Percentiles rank a stretch among this genome's conserved stretches.
phyloP scores from a whole-genome alignment of 2,797 vertebrate species.

The Delichon dasypus region DNA sequence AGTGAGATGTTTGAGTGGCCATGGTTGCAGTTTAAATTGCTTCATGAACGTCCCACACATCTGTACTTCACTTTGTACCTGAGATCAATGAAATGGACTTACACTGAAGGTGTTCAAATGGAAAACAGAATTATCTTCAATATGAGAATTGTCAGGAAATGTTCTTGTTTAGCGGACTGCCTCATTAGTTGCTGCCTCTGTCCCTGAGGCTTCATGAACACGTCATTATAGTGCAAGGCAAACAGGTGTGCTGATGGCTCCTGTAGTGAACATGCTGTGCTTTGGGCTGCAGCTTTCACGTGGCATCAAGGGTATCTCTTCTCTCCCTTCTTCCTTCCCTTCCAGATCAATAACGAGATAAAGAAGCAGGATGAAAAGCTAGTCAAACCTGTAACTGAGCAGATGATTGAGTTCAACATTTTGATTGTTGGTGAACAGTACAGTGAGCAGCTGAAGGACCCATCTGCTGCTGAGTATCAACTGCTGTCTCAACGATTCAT shows the following conservation, averaged over 20 bases:
- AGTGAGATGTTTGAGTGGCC: neutral
- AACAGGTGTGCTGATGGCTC: neutral
- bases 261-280: neutral
- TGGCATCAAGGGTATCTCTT: neutral
- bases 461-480: conserved; percentile 72
- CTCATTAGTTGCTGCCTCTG: neutral
- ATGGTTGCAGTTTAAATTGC: neutral
- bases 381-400: conserved; percentile 72
- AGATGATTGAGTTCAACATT: conserved; percentile 87
- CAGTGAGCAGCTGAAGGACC: conserved; percentile 78
- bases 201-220: neutral
- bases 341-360: conserved; percentile 88
- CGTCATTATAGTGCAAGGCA: neutral
- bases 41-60: neutral
- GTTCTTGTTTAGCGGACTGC: neutral
- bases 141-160: neutral
- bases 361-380: conserved; percentile 71
- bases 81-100: neutral
- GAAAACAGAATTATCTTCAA: neutral
- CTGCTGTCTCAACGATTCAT: conserved; percentile 80
- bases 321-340: neutral
- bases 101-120: neutral
- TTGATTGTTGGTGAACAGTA: conserved; percentile 81
- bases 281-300: neutral
- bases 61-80: neutral